These are phyloP conservation scores for Eunapius fragilis DNA, from an alignment of 37 sponge, comb jelly and placozoan species.

Conservation along the genomic window DNA sequence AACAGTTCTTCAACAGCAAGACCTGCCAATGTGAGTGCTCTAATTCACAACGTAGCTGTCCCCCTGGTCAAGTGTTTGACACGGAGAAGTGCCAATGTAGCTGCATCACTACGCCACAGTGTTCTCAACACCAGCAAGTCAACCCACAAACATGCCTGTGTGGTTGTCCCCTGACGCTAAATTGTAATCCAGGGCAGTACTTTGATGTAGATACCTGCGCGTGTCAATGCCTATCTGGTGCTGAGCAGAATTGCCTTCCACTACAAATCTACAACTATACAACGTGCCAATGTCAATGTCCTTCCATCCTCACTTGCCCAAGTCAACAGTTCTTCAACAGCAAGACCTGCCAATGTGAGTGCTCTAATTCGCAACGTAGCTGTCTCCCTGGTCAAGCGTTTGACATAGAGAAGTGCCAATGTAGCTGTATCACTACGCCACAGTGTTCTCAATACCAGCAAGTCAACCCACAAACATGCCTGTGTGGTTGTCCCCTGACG, in stretches of 20 bases:
- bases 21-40: constrained; percentile 27
- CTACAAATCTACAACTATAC: neutral
- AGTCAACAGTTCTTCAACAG: constrained; percentile 1
- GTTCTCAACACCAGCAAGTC: constrained; percentile 12
- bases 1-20: neutral
- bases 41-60: neutral
- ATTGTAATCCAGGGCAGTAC: neutral
- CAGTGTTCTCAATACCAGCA: constrained; percentile 1
- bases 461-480: constrained; percentile 24
- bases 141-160: constrained; percentile 23
- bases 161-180: neutral
- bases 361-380: neutral
- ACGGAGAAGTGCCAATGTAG: constrained; percentile 17
- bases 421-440: constrained; percentile 10
- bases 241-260: neutral
- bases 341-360: constrained; percentile 40
- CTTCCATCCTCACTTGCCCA: constrained; percentile 1
- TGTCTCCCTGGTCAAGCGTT: neutral
- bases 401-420: constrained; percentile 19
- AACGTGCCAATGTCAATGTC: constrained; percentile 32
- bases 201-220: constrained; percentile 18
- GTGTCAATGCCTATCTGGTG: constrained; percentile 7
- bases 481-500: constrained; percentile 28
- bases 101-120: neutral
- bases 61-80: constrained; percentile 14